Conservation (phyloP, 2,888 invertebrate species). For the Stictocephala bisonia region DNA sequence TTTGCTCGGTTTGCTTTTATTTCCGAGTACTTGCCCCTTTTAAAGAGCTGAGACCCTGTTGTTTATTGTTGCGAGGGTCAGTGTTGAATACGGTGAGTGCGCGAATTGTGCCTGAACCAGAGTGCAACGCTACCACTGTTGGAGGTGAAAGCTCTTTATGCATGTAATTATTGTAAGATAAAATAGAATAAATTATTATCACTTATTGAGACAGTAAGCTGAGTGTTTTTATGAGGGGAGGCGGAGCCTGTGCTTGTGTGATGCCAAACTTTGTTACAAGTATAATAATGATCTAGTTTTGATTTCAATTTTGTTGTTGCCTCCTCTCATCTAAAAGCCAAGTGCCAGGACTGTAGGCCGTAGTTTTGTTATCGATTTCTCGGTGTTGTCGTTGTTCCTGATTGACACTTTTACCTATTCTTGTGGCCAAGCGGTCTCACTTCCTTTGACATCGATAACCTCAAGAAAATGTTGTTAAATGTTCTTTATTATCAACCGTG, state of each 20-base stretch:
- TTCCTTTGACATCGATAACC: conserved; percentile 36
- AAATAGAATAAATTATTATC: conserved; percentile 48
- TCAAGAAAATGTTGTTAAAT: conserved; percentile 37
- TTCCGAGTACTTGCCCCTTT: conserved; percentile 16
- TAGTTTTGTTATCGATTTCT: conserved; percentile 50
- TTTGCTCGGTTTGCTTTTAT: conserved; percentile 3
- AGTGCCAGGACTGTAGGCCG: conserved; percentile 49
- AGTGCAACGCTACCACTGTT: not conserved
- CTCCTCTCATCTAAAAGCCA: conserved; percentile 50
- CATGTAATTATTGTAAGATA: conserved; percentile 58
- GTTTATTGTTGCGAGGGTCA: conserved; percentile 57
- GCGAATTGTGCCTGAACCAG: conserved; percentile 26
- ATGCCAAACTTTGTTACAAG: conserved; percentile 48
- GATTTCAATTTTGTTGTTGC: conserved; percentile 38
- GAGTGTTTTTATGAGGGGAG: conserved; percentile 48
- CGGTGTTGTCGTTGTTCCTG: conserved; percentile 47
- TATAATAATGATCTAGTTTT: conserved; percentile 41
- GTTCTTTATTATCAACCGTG: conserved; percentile 29
- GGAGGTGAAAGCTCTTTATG: conserved; percentile 52
- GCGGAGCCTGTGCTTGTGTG: conserved; percentile 46
- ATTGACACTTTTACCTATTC: conserved; percentile 43
- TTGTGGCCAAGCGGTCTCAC: conserved; percentile 43
- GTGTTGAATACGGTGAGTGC: conserved; percentile 39
- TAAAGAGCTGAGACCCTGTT: conserved; percentile 52
- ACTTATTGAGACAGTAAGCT: conserved; percentile 46